These are phyloP conservation scores for Stichopus horrens DNA, from an alignment of 53 echinoderm and acorn worm species.

Conservation along the genomic window DNA sequence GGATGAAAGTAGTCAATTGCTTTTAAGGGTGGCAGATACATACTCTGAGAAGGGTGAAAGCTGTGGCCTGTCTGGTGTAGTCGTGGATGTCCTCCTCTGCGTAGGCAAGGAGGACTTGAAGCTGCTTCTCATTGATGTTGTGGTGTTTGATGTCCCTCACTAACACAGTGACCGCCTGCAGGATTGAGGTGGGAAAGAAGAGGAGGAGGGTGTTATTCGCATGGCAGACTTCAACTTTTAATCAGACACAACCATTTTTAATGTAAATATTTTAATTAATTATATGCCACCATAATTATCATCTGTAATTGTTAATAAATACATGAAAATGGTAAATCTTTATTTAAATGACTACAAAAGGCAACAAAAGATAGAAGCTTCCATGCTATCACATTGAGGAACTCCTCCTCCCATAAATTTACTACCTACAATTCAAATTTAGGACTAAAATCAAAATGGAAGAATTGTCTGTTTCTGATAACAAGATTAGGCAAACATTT, in stretches of 20 bases:
- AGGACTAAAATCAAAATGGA: too few relatives aligned
- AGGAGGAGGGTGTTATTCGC: background rate
- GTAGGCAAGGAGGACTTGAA: slow-evolving; percentile 82
- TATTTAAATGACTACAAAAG: too few relatives aligned
- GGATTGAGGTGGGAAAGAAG: background rate
- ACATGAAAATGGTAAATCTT: too few relatives aligned
- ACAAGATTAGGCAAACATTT: too few relatives aligned
- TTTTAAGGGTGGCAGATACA: background rate
- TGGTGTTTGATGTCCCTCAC: slow-evolving; percentile 82
- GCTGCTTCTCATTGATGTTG: slow-evolving; percentile 86
- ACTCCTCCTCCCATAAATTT: too few relatives aligned
- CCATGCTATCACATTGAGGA: too few relatives aligned
- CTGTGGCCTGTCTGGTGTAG: slow-evolving; percentile 87
- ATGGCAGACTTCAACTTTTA: background rate
- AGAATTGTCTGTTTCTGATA: too few relatives aligned
- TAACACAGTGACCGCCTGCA: slow-evolving; percentile 86
- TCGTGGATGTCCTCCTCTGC: slow-evolving; percentile 96
- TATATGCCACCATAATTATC: background rate
- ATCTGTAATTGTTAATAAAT: background rate
- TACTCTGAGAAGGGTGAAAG: slow-evolving; percentile 88
- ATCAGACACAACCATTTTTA: too few relatives aligned
- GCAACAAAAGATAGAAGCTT: too few relatives aligned
- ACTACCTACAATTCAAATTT: too few relatives aligned
- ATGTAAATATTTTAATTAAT: too few relatives aligned
- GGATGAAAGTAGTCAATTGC: too few relatives aligned